Percentiles rank a stretch among this genome's conserved stretches.
phyloP scores from a whole-genome alignment of 2,888 invertebrate species.

The Eremobia ochroleuca region DNA sequence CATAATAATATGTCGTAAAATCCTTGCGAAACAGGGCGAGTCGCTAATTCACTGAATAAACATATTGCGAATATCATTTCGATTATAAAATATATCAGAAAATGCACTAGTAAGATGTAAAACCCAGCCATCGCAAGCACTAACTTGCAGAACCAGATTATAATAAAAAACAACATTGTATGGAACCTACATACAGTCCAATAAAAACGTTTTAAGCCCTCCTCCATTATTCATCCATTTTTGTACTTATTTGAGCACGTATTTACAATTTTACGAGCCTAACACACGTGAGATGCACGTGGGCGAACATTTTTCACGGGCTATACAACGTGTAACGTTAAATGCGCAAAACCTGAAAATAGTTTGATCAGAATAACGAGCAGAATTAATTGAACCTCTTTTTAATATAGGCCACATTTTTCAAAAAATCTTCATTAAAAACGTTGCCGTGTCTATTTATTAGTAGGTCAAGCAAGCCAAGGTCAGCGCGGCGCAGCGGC shows the following conservation, averaged over 20 bases:
- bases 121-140: neutral
- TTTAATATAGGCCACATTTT: too few species aligned
- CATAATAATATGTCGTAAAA: too few species aligned
- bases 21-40: too few species aligned
- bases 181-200: slow-evolving; percentile 14
- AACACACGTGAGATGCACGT: slow-evolving; percentile 41
- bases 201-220: slow-evolving; percentile 27
- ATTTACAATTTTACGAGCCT: slow-evolving; percentile 47
- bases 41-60: neutral
- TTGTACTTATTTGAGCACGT: slow-evolving; percentile 39
- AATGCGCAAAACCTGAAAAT: too few species aligned
- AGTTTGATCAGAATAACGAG: too few species aligned
- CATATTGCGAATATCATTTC: neutral
- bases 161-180: slow-evolving; percentile 29
- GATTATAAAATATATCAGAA: neutral
- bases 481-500: too few species aligned
- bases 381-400: too few species aligned
- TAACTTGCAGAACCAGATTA: slow-evolving; percentile 1
- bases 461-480: too few species aligned
- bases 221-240: slow-evolving; percentile 39
- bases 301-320: slow-evolving; percentile 5
- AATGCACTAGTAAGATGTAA: neutral
- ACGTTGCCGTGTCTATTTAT: too few species aligned
- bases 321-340: too few species aligned
- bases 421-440: too few species aligned